Evolutionary conservation across 2,113 vertebrate species (phyloP).

Genomic region (Lepus timidus): DNA sequence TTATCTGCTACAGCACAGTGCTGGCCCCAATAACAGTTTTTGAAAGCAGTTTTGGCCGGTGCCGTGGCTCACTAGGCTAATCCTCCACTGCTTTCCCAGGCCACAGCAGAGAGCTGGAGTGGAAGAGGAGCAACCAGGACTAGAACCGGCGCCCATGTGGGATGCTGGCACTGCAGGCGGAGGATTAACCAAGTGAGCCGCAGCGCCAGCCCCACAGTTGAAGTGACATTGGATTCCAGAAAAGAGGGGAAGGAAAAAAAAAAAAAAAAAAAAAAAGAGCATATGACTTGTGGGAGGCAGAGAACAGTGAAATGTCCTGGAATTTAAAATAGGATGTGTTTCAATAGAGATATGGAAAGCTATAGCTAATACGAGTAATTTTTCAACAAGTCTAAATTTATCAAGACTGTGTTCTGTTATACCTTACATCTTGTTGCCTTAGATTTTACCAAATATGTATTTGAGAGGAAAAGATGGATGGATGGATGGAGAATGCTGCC

Average conservation of each 20-base stretch:
- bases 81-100: too few species aligned
- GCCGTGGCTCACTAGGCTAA: too few species aligned
- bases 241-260: background rate
- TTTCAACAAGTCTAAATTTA: background rate
- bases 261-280: background rate
- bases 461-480: too few species aligned
- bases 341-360: background rate
- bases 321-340: conserved; percentile 33
- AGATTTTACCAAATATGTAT: background rate
- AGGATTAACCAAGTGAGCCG: too few species aligned
- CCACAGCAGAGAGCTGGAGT: too few species aligned
- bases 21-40: background rate
- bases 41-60: background rate
- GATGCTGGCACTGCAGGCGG: too few species aligned
- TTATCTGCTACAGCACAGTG: too few species aligned
- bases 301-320: background rate
- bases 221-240: background rate
- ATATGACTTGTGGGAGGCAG: conserved; percentile 34
- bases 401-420: conserved; percentile 1
- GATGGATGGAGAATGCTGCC: too few species aligned
- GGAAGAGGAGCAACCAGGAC: too few species aligned
- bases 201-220: background rate
- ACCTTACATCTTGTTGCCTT: conserved; percentile 30
- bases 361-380: conserved; percentile 15
- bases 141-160: too few species aligned